A percentile compares a stretch with the other conserved stretches of the same genome.
These are phyloP conservation scores for Trachelus troglodyta DNA, from an alignment of 2,888 invertebrate genomes.

Conservation along the genomic window DNA sequence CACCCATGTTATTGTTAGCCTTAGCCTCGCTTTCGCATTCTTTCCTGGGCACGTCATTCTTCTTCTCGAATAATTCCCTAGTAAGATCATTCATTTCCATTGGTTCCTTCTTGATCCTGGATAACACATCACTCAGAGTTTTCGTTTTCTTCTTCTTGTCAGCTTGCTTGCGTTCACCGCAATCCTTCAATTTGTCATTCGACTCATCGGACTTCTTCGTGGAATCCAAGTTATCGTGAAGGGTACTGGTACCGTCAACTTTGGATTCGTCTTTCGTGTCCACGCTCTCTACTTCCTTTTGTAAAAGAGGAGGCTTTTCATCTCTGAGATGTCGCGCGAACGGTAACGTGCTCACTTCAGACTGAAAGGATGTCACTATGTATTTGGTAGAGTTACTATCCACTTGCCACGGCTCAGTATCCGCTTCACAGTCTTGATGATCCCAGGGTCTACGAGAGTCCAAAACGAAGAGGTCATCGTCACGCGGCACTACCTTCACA, in stretches of 20 bases:
- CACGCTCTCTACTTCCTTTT: slow-evolving; percentile 55
- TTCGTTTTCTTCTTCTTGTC: slow-evolving; percentile 70
- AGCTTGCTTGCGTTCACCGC: slow-evolving; percentile 33
- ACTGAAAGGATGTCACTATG: slow-evolving; percentile 87
- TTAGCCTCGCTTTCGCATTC: slow-evolving; percentile 56
- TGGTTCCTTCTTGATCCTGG: slow-evolving; percentile 72
- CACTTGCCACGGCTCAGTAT: slow-evolving; percentile 82
- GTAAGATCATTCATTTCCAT: slow-evolving; percentile 68
- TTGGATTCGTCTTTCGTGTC: slow-evolving; percentile 45
- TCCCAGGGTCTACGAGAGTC: slow-evolving; percentile 85
- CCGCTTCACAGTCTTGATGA: slow-evolving; percentile 72
- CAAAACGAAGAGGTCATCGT: slow-evolving; percentile 84
- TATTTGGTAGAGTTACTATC: slow-evolving; percentile 76
- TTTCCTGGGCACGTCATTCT: slow-evolving; percentile 56
- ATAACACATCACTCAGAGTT: slow-evolving; percentile 72
- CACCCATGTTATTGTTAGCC: slow-evolving; percentile 58
- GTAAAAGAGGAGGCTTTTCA: slow-evolving; percentile 60
- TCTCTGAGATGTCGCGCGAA: slow-evolving; percentile 77
- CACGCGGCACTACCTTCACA: slow-evolving; percentile 79
- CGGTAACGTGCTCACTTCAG: slow-evolving; percentile 82
- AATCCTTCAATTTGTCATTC: slow-evolving; percentile 26
- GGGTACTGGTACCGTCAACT: slow-evolving; percentile 27
- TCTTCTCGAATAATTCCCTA: slow-evolving; percentile 61
- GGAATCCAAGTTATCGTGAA: slow-evolving; percentile 16
- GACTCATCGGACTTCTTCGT: slow-evolving; percentile 21